Percentiles rank a stretch among this genome's conserved stretches.
phyloP scores from a whole-genome alignment of 2,888 invertebrate genomes.

The Cremastinae sp. region DNA sequence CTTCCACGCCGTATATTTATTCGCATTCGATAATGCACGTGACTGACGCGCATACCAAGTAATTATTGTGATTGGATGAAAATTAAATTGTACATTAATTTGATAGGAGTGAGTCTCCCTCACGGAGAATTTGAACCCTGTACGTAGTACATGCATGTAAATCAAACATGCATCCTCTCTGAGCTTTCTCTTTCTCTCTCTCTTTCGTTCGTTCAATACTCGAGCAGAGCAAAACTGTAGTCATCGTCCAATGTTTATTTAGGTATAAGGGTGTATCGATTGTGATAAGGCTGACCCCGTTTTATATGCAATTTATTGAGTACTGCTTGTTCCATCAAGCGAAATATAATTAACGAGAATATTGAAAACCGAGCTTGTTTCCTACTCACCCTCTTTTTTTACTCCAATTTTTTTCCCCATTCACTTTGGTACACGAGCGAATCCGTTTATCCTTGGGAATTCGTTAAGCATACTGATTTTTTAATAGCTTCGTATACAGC shows the following conservation, averaged over 20 bases:
- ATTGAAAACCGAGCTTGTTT: too few relatives aligned
- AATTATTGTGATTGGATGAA: conserved; percentile 44
- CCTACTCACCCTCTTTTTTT: too few relatives aligned
- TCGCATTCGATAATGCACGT: conserved; percentile 28
- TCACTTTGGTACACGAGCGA: too few relatives aligned
- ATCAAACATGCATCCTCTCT: not conserved
- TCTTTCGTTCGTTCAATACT: not conserved
- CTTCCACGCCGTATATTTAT: conserved; percentile 21
- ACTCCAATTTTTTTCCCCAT: too few relatives aligned
- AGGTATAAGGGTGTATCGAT: not conserved
- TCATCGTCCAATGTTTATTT: not conserved
- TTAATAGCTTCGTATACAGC: too few relatives aligned
- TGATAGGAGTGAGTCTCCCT: not conserved
- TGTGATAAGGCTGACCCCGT: not conserved
- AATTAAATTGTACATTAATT: conserved; percentile 36
- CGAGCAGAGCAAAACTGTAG: not conserved
- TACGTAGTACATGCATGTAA: conserved; percentile 7
- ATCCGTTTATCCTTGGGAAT: too few relatives aligned
- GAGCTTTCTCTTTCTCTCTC: too few relatives aligned
- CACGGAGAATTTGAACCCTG: not conserved
- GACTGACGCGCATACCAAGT: conserved; percentile 14
- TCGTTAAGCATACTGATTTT: too few relatives aligned
- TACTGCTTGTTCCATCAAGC: too few relatives aligned
- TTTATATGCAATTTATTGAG: too few relatives aligned
- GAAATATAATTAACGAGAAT: too few relatives aligned